phyloP scores from a whole-genome alignment of 2,113 vertebrate species.

The Pseudopipra pipra region DNA sequence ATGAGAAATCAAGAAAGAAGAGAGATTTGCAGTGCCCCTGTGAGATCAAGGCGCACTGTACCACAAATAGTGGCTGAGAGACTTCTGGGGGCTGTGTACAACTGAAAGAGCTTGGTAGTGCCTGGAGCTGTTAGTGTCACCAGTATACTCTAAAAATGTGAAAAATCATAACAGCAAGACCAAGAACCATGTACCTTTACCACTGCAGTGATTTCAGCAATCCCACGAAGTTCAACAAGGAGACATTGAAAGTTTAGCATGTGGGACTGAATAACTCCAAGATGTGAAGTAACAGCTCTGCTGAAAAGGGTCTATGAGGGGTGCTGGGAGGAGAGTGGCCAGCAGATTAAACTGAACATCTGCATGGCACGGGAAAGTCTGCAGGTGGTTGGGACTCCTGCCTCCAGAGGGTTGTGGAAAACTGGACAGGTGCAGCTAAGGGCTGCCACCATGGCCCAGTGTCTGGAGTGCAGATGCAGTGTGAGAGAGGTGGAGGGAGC shows the following conservation, averaged over 20 bases:
- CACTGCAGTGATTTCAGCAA: background rate
- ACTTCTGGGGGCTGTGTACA: background rate
- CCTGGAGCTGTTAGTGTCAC: background rate
- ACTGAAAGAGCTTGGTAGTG: background rate
- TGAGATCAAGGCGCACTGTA: rapidly evolving
- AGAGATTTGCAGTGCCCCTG: background rate
- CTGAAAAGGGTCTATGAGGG: background rate
- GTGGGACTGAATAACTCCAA: background rate
- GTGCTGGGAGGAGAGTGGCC: background rate
- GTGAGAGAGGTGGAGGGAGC: background rate
- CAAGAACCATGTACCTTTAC: background rate
- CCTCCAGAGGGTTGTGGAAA: background rate
- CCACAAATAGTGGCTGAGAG: background rate
- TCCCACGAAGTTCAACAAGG: background rate
- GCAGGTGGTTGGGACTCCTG: background rate
- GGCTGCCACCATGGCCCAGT: background rate
- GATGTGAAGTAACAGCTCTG: background rate
- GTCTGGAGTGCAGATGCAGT: rapidly evolving
- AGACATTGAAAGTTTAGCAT: background rate
- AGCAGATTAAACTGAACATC: background rate
- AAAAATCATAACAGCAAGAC: background rate
- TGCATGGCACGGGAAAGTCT: background rate
- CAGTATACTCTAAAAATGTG: background rate
- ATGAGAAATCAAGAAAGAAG: background rate
- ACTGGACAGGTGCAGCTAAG: background rate